Evolutionary conservation across 23 tunicate genomes (phyloP).

Genomic region (Styela clava): DNA sequence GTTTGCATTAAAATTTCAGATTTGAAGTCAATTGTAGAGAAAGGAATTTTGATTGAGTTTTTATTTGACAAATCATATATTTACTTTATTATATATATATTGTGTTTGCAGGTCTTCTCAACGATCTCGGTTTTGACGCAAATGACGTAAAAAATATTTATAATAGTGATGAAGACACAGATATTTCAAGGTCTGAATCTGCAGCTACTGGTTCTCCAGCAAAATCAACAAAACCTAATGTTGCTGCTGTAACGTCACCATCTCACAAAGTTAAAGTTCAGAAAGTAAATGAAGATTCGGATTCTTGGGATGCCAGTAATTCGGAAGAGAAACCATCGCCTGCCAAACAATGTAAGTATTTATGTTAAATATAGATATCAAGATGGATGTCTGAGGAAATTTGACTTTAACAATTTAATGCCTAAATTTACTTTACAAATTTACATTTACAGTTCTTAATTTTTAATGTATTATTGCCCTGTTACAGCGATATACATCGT

Average conservation of each 20-base stretch:
- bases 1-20: too few species aligned
- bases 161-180: constrained; percentile 8
- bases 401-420: too few species aligned
- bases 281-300: constrained; percentile 6
- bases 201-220: background rate
- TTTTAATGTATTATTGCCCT: too few species aligned
- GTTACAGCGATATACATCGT: too few species aligned
- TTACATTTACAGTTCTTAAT: too few species aligned
- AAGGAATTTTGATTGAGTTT: too few species aligned
- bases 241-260: background rate
- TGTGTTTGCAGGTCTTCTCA: constrained; percentile 25
- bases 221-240: background rate
- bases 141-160: constrained; percentile 22
- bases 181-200: background rate
- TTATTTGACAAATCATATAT: too few species aligned
- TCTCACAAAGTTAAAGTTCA: background rate
- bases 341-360: background rate
- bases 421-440: too few species aligned
- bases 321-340: constrained; percentile 3
- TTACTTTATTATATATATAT: too few species aligned
- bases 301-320: constrained; percentile 25
- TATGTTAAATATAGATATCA: too few species aligned
- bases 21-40: too few species aligned
- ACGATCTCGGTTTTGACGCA: constrained; percentile 27
- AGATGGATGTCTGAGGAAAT: too few species aligned